phyloP scores from a whole-genome alignment of 2,888 invertebrate genomes.

The Hylaea fasciaria region DNA sequence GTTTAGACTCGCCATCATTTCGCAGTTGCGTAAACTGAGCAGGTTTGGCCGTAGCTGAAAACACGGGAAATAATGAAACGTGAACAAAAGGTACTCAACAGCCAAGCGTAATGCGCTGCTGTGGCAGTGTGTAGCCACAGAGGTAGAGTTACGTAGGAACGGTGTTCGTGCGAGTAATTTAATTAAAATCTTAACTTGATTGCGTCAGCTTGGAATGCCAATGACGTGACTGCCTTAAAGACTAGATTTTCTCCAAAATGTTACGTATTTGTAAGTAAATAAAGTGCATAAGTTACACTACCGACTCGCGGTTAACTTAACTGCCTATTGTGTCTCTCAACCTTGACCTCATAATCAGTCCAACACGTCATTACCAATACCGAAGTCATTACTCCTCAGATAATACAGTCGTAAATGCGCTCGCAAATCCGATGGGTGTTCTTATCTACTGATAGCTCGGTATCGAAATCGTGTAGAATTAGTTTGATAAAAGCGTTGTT shows the following conservation, averaged over 20 bases:
- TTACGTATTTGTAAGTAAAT: too few species aligned
- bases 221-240: too few species aligned
- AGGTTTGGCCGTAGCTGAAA: conserved; percentile 26
- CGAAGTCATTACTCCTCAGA: conserved; percentile 31
- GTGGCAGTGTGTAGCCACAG: conserved; percentile 9
- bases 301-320: neutral
- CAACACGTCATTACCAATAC: conserved; percentile 23
- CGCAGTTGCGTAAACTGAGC: neutral
- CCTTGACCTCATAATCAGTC: conserved; percentile 33
- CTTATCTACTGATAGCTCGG: conserved; percentile 50
- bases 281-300: neutral
- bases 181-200: conserved; percentile 9
- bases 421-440: conserved; percentile 37
- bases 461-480: conserved; percentile 42
- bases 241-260: neutral
- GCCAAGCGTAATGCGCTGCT: conserved; percentile 11
- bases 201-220: neutral
- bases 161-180: conserved; percentile 15
- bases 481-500: conserved; percentile 46
- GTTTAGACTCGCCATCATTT: neutral
- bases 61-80: conserved; percentile 59
- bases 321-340: conserved; percentile 3
- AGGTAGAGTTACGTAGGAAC: conserved; percentile 13
- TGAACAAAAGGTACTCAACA: conserved; percentile 59
- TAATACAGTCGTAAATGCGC: conserved; percentile 33